Base-by-base conservation (phyloP, 2,113 vertebrate species). In the Alces alces region DNA sequence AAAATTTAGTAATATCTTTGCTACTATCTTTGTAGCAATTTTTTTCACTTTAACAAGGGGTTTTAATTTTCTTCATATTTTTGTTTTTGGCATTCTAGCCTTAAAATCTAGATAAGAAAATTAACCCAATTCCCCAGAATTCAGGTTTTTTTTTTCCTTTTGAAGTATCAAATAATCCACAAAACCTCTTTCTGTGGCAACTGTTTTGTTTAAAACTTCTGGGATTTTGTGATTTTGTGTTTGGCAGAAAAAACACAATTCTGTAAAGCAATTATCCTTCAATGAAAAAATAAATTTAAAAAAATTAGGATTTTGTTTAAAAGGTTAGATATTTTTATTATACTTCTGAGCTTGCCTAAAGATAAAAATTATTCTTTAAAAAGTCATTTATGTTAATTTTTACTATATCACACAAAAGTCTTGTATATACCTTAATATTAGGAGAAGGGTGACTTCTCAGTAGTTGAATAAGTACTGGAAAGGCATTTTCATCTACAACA, bases 401-500 rank as follows among this genome's bases (percentile, higher is more conserved):
- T 93, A 47, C 21, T 39, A 2, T 60, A 57, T 64, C 21, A 76
- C 58, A 66, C 61, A 89, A 76, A 58, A 47, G 8, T 33, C 11
- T 33, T 39, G 61, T 70, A 45, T 43, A 30, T 98, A 99, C 99
- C 98, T 99, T 99, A 92, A 99, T 98, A 84, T 97, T 95, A 55
- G 96, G 76, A 58, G 98, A 99, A 85, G 84, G 95, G 57, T 99
- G 98, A 91, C 19, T 96, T 96, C 98, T 98, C 76, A 99, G 97
- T 60, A 99, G 97, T 11, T 99, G 95, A 87, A 99, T 96, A 78
- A 99, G 98, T 52, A 98, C 88, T 19, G 98, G 98, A 80, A 99
- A 95, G 52, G 99, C 99, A 25, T 99, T 98, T 92, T 99, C 99
- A 36, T 98, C 98, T 64, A 97, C 98, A 82, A 99, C 93, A 57